Base-by-base conservation (phyloP, 2,113 vertebrate species). In the Miniopterus natalensis region DNA sequence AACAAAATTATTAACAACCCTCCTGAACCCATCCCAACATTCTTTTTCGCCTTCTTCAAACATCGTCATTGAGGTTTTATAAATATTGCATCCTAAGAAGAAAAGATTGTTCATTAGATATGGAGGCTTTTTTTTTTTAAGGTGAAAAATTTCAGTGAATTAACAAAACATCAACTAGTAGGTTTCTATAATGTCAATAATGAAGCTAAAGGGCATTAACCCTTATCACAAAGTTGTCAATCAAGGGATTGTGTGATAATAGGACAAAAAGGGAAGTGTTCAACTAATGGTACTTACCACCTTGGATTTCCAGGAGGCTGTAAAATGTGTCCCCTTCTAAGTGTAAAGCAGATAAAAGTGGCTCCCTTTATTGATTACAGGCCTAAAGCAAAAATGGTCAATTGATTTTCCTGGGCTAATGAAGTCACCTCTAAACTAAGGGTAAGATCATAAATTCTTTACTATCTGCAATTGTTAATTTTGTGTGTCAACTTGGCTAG, bases 81-180 rank as follows among this genome's bases (percentile, higher is more conserved):
- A 96, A 94, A 83, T 65, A 81, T 51, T 74, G 10, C 25, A 73
- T 92, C 57, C 53, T 96, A 92, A 84, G 21, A 92, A 91, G 36
- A 81, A 91, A 95, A 90, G 6, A n/a, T 27, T 78, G 27, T 51
- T 90, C 61, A 75, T 83, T 85, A 73, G 15, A 61, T 73, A 93
- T 49, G 7, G 5, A 94, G 5, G 20, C 29, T 57, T 83, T 29
- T 36, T 57, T 66, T 86, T 63, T 92, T 80, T 71, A 49, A 90
- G 45, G 42, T 61, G n/a, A 17, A 68, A 96, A 89, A 91, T 78
- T 45, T 45, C 13, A 84, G n/a, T 95, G 83, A 85, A 93, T 86
- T 90, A 86, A 55, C 27, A 90, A 95, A 93, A 47, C 59, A 94
- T 84, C 49, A 75, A 40, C 74, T 86, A 61, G n/a, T 40, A 78